A percentile compares a stretch with the other conserved stretches of the same genome.
phyloP scores from a whole-genome alignment of 2,888 invertebrate genomes.

The Rugalucina vietnamica region DNA sequence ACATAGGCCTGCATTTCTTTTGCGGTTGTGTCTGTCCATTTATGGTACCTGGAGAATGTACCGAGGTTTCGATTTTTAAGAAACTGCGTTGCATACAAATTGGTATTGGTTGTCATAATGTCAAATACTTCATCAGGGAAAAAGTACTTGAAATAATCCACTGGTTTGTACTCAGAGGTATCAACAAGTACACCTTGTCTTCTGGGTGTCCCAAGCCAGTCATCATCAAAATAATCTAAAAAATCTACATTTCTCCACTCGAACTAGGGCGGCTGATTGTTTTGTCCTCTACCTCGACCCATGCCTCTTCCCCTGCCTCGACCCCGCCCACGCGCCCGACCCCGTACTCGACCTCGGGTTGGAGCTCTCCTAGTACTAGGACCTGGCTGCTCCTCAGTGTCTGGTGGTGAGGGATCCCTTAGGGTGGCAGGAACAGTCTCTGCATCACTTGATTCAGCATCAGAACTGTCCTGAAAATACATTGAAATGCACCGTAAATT shows the following conservation, averaged over 20 bases:
- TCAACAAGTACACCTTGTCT: conserved; percentile 11
- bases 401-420: not conserved
- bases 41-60: not conserved
- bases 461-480: not conserved
- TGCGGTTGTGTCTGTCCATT: conserved; percentile 20
- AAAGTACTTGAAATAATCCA: conserved; percentile 21
- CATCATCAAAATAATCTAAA: not conserved
- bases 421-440: not conserved
- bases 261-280: not conserved
- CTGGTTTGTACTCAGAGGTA: conserved; percentile 5
- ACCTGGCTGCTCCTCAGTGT: not conserved
- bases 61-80: not conserved
- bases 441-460: not conserved
- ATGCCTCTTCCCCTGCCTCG: not conserved
- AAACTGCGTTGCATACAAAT: conserved; percentile 29
- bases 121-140: conserved; percentile 26
- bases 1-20: conserved; percentile 31
- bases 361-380: not conserved
- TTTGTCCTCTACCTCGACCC: not conserved
- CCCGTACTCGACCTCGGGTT: not conserved
- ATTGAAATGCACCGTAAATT: not conserved
- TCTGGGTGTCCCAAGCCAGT: not conserved
- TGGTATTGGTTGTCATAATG: conserved; percentile 9
- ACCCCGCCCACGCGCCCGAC: not conserved
- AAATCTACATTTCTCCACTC: not conserved